Percentiles rank a stretch among this genome's conserved stretches.
These are phyloP conservation scores for Sceloporus undulatus DNA, from an alignment of 2,113 vertebrate species.

Conservation along the genomic window DNA sequence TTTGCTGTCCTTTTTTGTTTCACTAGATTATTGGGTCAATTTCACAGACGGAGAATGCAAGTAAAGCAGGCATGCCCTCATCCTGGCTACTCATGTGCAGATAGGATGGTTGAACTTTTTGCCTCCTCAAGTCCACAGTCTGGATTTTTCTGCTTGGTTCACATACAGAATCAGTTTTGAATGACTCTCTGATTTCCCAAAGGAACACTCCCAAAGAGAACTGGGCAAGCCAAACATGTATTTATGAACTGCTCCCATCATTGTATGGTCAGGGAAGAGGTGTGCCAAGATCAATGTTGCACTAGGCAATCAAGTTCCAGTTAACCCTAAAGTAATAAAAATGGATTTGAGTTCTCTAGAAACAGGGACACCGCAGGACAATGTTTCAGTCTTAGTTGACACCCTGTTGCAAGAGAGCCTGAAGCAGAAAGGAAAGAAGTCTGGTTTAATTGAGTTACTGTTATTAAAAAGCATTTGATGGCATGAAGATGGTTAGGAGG, in stretches of 20 bases:
- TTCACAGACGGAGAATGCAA: neutral
- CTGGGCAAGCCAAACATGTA: neutral
- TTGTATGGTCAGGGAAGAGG: slow-evolving; percentile 31
- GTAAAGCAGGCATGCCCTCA: slow-evolving; percentile 21
- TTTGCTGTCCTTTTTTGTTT: slow-evolving; percentile 52
- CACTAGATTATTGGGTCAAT: slow-evolving; percentile 44
- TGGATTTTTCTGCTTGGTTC: neutral
- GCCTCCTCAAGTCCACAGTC: fast-evolving
- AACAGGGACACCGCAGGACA: slow-evolving; percentile 23
- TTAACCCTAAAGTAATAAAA: neutral
- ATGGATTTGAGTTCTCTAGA: slow-evolving; percentile 29
- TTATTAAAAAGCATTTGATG: neutral
- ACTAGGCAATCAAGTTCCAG: neutral
- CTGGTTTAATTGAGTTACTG: neutral
- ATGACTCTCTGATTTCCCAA: neutral
- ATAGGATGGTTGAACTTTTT: fast-evolving
- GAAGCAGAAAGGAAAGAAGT: slow-evolving; percentile 40
- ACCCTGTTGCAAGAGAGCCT: slow-evolving; percentile 12
- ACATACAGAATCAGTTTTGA: neutral
- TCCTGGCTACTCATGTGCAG: neutral
- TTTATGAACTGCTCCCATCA: neutral
- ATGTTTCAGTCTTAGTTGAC: fast-evolving
- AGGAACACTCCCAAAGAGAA: neutral
- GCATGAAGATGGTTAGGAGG: neutral
- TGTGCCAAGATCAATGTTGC: slow-evolving; percentile 57